phyloP scores from a whole-genome alignment of 1,140 invertebrate genomes.

The Helicorthomorpha holstii region DNA sequence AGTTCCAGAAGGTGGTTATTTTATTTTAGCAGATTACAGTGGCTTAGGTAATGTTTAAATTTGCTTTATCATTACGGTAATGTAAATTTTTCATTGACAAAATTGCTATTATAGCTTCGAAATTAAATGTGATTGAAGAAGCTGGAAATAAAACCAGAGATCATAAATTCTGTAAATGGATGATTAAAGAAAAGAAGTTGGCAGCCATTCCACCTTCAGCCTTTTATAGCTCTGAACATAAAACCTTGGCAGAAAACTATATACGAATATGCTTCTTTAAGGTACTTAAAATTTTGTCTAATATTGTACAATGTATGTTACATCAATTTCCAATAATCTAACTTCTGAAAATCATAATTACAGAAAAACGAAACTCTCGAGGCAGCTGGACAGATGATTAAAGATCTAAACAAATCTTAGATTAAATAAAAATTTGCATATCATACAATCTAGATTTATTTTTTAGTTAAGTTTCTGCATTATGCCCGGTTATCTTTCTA shows the following conservation, averaged over 20 bases:
- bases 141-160: constrained; percentile 30
- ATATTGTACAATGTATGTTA: too few relatives aligned
- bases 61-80: neutral
- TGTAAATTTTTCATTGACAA: neutral
- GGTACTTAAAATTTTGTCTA: too few relatives aligned
- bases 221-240: constrained; percentile 72
- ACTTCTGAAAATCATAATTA: too few relatives aligned
- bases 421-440: too few relatives aligned
- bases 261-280: constrained; percentile 87
- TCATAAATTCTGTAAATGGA: constrained; percentile 90
- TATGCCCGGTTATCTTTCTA: too few relatives aligned
- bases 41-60: constrained; percentile 37
- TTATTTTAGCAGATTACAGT: constrained; percentile 88
- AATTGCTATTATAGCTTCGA: neutral
- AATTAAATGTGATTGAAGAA: constrained; percentile 13
- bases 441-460: too few relatives aligned
- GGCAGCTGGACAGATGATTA: too few relatives aligned
- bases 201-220: constrained; percentile 89
- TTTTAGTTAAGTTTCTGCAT: too few relatives aligned
- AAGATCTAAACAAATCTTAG: too few relatives aligned
- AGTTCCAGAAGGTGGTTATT: constrained; percentile 93
- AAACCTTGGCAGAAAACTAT: constrained; percentile 66
- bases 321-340: too few relatives aligned
- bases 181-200: constrained; percentile 80
- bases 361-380: too few relatives aligned